Evolutionary conservation across 2,888 invertebrate species (phyloP).

Genomic region (Nemapogon koenigi): DNA sequence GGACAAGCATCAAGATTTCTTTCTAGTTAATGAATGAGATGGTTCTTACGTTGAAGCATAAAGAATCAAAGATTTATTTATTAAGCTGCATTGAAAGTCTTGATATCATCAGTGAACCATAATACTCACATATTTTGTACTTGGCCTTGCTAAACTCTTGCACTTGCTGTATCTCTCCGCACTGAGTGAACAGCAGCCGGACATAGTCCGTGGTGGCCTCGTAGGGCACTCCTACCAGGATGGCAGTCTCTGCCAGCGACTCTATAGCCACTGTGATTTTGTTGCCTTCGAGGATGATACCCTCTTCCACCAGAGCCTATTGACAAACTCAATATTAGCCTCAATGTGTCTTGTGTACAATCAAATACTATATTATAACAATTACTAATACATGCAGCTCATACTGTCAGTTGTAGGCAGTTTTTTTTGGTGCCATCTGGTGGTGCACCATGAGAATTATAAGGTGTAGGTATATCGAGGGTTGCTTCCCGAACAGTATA

Average conservation of each 20-base stretch:
- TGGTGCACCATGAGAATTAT: no score
- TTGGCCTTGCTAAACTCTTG: slow-evolving; percentile 63
- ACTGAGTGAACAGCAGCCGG: slow-evolving; percentile 45
- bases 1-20: not conserved
- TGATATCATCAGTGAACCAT: not conserved
- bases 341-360: no score
- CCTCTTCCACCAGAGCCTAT: slow-evolving; percentile 52
- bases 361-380: no score
- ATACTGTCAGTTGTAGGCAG: no score
- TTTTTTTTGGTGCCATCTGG: no score
- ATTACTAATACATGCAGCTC: no score
- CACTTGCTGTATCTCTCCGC: slow-evolving; percentile 53
- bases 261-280: slow-evolving; percentile 44
- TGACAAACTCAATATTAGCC: slow-evolving; percentile 8
- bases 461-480: no score
- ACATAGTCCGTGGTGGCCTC: slow-evolving; percentile 55
- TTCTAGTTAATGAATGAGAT: no score
- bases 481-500: no score
- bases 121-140: slow-evolving; percentile 53
- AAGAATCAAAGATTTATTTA: no score
- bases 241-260: slow-evolving; percentile 54
- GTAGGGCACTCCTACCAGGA: slow-evolving; percentile 56
- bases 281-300: slow-evolving; percentile 39
- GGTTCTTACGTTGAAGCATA: no score
- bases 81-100: no score